Conservation (phyloP, 2,113 vertebrate species). For the Stegostoma tigrinum region DNA sequence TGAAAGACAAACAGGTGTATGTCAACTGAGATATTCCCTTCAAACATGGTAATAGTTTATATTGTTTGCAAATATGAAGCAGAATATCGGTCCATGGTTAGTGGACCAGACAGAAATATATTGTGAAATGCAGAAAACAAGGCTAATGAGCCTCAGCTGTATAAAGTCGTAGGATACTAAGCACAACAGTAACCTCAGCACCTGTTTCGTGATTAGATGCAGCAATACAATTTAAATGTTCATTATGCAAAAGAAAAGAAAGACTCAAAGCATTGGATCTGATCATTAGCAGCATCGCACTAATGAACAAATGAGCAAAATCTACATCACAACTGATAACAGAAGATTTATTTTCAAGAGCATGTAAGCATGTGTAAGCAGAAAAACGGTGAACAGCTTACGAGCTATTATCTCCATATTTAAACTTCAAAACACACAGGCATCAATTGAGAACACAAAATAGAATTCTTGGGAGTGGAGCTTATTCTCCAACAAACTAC, state of each 20-base stretch:
- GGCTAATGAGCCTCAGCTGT: not conserved
- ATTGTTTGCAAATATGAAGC: not conserved
- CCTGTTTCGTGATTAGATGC: not conserved
- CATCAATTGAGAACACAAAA: not conserved
- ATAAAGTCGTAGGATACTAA: not conserved
- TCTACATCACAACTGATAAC: not conserved
- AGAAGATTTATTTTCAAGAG: not conserved
- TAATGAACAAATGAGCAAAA: not conserved
- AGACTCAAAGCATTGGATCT: not conserved
- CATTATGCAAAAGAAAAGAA: not conserved
- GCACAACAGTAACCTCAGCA: not conserved
- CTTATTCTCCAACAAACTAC: not conserved
- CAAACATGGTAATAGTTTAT: not conserved
- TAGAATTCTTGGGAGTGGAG: not conserved
- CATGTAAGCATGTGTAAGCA: not conserved
- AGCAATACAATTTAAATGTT: not conserved
- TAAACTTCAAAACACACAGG: not conserved
- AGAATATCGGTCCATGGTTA: not conserved
- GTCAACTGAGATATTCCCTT: not conserved
- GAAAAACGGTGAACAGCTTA: not conserved
- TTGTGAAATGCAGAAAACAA: not conserved
- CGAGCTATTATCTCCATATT: not conserved
- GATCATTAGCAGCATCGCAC: not conserved
- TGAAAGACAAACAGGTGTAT: not conserved
- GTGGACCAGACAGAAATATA: not conserved